Conservation (phyloP, 2,888 invertebrate species). For the Meiosimyza platycephala region DNA sequence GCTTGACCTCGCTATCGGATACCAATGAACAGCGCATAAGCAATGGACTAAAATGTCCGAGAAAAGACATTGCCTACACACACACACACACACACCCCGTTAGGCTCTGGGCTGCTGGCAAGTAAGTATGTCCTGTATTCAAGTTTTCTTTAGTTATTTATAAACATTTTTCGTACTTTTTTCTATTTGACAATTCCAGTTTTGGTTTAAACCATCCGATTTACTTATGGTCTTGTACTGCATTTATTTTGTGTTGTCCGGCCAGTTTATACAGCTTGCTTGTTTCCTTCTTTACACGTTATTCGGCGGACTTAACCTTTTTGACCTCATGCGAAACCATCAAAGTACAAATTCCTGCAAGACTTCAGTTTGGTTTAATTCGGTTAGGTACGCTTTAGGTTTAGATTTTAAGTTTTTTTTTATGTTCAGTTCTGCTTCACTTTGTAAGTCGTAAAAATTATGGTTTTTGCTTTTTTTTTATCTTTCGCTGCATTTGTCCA, state of each 20-base stretch:
- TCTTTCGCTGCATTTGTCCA: neutral
- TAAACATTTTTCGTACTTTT: neutral
- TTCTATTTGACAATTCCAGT: conserved; percentile 17
- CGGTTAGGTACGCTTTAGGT: conserved; percentile 13
- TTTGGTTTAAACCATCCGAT: neutral
- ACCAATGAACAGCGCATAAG: conserved; percentile 11
- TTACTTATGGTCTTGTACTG: neutral
- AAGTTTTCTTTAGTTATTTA: conserved; percentile 9
- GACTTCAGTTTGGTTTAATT: conserved; percentile 15
- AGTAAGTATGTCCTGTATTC: conserved; percentile 16
- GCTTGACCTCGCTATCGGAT: conserved; percentile 30
- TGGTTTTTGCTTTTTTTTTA: neutral
- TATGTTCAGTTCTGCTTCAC: conserved; percentile 17
- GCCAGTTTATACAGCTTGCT: conserved; percentile 9
- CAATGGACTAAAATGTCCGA: neutral
- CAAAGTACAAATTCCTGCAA: conserved; percentile 30
- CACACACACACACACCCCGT: neutral
- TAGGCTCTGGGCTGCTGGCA: no score
- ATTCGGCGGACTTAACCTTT: conserved; percentile 32
- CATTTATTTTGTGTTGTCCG: neutral
- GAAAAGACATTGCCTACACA: neutral
- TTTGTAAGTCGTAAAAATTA: conserved; percentile 29
- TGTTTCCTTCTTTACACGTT: conserved; percentile 25
- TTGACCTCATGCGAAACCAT: conserved; percentile 39
- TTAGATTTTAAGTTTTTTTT: conserved; percentile 16